Conservation (phyloP, 2,113 vertebrate species). For the Riparia riparia region DNA sequence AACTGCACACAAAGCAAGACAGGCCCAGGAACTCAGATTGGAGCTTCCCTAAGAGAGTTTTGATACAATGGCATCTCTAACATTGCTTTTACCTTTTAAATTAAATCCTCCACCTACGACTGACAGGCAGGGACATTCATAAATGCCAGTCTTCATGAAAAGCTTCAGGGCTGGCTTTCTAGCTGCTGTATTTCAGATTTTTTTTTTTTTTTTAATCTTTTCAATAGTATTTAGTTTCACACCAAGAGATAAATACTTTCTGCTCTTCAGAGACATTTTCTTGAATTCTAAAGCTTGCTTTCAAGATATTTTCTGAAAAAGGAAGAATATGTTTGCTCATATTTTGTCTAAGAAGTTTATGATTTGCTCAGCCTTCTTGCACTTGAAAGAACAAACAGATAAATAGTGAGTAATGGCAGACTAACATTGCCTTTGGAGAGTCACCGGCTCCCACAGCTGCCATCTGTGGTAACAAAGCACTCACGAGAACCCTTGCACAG, state of each 20-base stretch:
- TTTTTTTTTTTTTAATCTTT: neutral
- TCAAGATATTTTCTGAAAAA: neutral
- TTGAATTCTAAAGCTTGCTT: neutral
- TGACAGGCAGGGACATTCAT: neutral
- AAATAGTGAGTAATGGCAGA: neutral
- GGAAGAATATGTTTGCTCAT: neutral
- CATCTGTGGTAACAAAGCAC: neutral
- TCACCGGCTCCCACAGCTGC: neutral
- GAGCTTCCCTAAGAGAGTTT: neutral
- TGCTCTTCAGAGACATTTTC: neutral
- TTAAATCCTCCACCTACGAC: neutral
- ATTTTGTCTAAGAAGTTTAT: neutral
- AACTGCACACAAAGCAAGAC: neutral
- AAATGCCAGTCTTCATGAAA: neutral
- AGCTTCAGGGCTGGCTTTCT: neutral
- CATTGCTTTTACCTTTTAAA: neutral
- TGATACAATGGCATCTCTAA: neutral
- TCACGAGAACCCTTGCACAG: neutral
- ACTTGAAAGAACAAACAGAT: neutral
- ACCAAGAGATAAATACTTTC: neutral
- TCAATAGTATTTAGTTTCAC: neutral
- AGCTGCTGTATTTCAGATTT: neutral
- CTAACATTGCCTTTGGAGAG: neutral
- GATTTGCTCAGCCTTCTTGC: neutral
- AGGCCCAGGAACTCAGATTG: neutral